Base-by-base conservation (phyloP, 2,797 vertebrate species). In the Loris lydekkerianus region DNA sequence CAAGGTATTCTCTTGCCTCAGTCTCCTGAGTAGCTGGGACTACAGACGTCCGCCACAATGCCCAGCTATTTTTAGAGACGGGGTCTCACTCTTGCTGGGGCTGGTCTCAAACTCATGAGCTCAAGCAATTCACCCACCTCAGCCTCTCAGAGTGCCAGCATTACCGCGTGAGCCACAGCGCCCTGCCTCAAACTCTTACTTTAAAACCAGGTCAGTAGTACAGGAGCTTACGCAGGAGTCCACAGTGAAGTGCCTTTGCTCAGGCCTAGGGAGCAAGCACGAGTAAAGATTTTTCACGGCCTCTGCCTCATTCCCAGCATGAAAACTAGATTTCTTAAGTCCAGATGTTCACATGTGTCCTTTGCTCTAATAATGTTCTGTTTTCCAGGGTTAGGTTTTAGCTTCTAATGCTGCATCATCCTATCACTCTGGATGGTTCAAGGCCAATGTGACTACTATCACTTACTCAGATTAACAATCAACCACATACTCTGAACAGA, bases 191-290 rank as follows among this genome's bases (percentile, higher is more conserved):
- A 53, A 53, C 49, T 53, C 49, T 53, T 75, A 40, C 67, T 76
- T 72, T 76, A 86, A 95, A 96, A 89, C 53, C 61, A 76, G 94
- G 91, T 69, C 61, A 70, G 93, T 5, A 92, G 69, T 15, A 93
- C 21, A 61, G 65, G 93, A 95, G 58, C 93, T 75, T 61, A 10
- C 1, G 37, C 40, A 3, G 82, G 61, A 40, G 94, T 25, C 72
- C 34, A 78, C 69, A 72, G 86, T 72, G 43, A 61, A 67, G 2
- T 29, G 40, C 58, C 78, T 53, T 81, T 34, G 34, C 76, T 92
- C 69, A 13, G 2, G 61, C 31, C 53, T 3, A 1, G 27, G 70
- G 73, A 87, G 49, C 15, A 53, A 53, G 49, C 49, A 15, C 15
- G 14, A 53, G 14, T 53, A 14, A 53, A 53, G 49, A 53, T 76